Base-by-base conservation (phyloP, 1,140 invertebrate species). In the Dermatophagoides farinae region DNA sequence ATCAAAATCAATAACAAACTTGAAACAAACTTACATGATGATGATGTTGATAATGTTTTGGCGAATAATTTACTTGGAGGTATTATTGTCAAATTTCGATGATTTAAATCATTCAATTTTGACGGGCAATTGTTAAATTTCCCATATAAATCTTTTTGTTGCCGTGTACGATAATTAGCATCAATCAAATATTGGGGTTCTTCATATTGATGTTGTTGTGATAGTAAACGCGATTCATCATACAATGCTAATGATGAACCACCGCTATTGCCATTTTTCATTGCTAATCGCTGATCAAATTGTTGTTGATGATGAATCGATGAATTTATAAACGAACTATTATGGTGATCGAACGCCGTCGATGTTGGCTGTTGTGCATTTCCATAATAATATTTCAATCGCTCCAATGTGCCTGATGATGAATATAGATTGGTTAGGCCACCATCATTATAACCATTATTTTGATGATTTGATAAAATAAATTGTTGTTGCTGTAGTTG, bases 51-150 rank as follows among this genome's bases (percentile, higher is more conserved):
- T 11, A 55, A 44, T n/a, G 14, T 38, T 44, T 55, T 43, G 14
- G 38, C 53, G 39, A 55, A 55, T 18, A 55, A 44, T 25, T 55
- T 55, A 25, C 53, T 55, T 11, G 53, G 53, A 1, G 53, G 53
- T 25, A 55, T 55, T 14, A 55, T 23, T 44, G 53, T 55, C 16
- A 31, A 18, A 47, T 47, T 47, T 4, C 46, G 18, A 47, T 47
- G 31, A 31, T 31, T 31, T 31, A n/a, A n/a, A n/a, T n/a, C n/a
- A n/a, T n/a, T n/a, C n/a, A n/a, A n/a, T n/a, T n/a, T n/a, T n/a
- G n/a, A n/a, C n/a, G n/a, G n/a, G n/a, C n/a, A n/a, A n/a, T n/a
- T n/a, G n/a, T n/a, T n/a, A n/a, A 31, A 31, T 31, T 31, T 31
- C 8, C 31, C 31, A 31, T 31, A 31, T 31, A 31, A 31, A 31